phyloP scores from a whole-genome alignment of 2,797 vertebrate species.

The Microcaecilia unicolor region DNA sequence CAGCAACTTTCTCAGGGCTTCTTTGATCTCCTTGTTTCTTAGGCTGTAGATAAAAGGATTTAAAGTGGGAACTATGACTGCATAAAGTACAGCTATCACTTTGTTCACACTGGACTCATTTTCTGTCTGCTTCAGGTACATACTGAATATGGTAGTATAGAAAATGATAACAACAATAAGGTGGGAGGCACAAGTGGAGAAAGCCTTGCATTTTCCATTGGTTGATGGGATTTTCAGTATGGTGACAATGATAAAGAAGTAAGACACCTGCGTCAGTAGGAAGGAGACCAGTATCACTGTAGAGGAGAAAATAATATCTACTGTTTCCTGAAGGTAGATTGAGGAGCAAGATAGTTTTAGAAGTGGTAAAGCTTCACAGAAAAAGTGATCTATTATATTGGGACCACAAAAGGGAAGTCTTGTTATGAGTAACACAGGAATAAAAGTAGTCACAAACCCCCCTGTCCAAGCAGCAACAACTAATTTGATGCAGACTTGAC shows the following conservation, averaged over 20 bases:
- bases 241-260: conserved; percentile 4
- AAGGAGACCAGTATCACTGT: conserved; percentile 12
- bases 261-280: conserved; percentile 17
- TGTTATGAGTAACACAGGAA: neutral
- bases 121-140: too few species aligned
- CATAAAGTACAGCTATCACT: conserved; percentile 4
- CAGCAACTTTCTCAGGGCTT: neutral
- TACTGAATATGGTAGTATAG: too few species aligned
- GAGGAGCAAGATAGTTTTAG: conserved; percentile 13
- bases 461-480: neutral
- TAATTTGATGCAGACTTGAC: neutral
- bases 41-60: conserved; percentile 12
- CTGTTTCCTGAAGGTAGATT: neutral
- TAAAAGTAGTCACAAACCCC: conserved; percentile 4
- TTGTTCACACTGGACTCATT: too few species aligned
- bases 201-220: conserved; percentile 10
- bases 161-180: conserved; percentile 14
- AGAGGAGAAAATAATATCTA: neutral
- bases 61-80: conserved; percentile 1
- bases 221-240: conserved; percentile 11
- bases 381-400: conserved; percentile 12
- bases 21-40: conserved; percentile 13
- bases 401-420: conserved; percentile 13
- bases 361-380: conserved; percentile 13
- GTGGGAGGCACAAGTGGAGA: conserved; percentile 14